phyloP scores from a whole-genome alignment of 2,113 vertebrate genomes.

The Oenanthe melanoleuca region DNA sequence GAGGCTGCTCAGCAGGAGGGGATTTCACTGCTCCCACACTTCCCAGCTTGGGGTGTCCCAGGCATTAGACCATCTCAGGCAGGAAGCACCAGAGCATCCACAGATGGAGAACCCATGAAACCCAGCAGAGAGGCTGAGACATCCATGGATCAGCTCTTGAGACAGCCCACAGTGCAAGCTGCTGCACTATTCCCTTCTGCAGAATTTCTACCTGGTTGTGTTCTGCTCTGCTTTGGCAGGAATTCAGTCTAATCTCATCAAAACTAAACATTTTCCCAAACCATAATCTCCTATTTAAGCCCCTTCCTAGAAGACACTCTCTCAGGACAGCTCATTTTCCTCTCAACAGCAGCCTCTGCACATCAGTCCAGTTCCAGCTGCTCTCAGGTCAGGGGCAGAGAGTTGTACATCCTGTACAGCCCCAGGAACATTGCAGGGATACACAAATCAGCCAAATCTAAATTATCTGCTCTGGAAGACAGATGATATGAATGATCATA shows the following conservation, averaged over 20 bases:
- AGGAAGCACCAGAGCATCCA: background rate
- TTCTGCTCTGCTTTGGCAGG: background rate
- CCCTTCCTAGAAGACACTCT: background rate
- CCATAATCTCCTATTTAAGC: background rate
- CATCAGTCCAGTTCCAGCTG: background rate
- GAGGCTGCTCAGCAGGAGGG: background rate
- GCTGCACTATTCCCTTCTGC: background rate
- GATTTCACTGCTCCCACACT: background rate
- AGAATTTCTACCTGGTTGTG: background rate
- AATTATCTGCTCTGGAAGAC: background rate
- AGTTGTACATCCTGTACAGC: background rate
- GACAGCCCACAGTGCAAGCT: background rate
- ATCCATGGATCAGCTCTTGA: background rate
- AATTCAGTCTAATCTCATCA: background rate
- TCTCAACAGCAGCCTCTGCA: background rate
- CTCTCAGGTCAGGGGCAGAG: background rate
- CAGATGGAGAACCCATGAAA: background rate
- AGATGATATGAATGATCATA: background rate
- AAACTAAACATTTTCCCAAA: background rate
- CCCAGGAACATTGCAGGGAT: background rate
- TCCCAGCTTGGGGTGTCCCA: background rate
- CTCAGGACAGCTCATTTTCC: background rate
- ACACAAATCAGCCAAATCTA: background rate
- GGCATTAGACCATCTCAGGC: background rate
- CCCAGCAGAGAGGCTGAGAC: background rate